Conservation (phyloP, 2,797 vertebrate genomes). For the Urophycis tenuis region DNA sequence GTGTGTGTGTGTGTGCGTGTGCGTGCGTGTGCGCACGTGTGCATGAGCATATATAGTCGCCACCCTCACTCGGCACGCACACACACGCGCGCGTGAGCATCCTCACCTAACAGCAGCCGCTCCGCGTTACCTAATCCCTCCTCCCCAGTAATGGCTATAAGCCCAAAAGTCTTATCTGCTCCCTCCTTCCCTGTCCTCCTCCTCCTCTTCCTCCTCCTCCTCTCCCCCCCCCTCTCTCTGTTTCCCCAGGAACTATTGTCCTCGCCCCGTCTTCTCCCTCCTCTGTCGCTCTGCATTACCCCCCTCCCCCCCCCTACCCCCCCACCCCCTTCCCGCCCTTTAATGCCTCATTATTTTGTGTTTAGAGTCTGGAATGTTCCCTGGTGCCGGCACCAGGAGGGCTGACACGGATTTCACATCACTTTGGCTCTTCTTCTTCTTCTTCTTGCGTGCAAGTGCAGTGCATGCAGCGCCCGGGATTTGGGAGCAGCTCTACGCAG, state of each 20-base stretch:
- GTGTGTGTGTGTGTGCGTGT: constrained; percentile 20
- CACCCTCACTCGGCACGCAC: background rate
- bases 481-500: constrained; percentile 37
- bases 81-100: constrained; percentile 12
- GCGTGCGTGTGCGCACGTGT: constrained; percentile 22
- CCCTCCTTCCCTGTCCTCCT: constrained; percentile 25
- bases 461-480: constrained; percentile 36
- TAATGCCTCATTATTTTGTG: constrained; percentile 60
- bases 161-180: constrained; percentile 54
- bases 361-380: constrained; percentile 52
- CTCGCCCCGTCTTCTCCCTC: constrained; percentile 32
- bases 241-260: constrained; percentile 55
- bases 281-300: background rate
- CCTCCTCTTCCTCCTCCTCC: no score
- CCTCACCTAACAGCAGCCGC: constrained; percentile 44
- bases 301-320: constrained; percentile 16
- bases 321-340: constrained; percentile 17
- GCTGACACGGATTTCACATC: constrained; percentile 42
- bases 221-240: constrained; percentile 40
- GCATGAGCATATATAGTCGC: background rate
- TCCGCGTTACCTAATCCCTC: constrained; percentile 61
- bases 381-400: constrained; percentile 29
- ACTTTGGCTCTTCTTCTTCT: constrained; percentile 43
- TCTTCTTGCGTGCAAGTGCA: constrained; percentile 7
- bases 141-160: constrained; percentile 62